These are phyloP conservation scores for Aramus guarauna DNA, from an alignment of 2,113 vertebrate genomes.

Conservation along the genomic window DNA sequence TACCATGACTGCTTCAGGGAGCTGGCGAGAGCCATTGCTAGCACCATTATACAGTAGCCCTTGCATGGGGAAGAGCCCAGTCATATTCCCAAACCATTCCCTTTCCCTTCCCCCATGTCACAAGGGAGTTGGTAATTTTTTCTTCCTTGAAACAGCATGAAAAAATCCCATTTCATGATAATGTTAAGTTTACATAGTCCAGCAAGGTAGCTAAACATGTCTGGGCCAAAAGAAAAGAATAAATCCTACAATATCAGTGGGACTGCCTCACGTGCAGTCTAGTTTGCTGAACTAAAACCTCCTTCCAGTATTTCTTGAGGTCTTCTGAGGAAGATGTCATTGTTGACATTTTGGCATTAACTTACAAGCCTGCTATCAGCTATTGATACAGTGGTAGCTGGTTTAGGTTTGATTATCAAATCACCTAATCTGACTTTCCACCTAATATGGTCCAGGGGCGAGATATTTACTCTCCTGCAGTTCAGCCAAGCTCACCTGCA, in stretches of 20 bases:
- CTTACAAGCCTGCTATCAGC: not conserved
- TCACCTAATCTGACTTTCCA: not conserved
- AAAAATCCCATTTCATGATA: not conserved
- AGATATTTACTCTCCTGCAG: not conserved
- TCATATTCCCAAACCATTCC: not conserved
- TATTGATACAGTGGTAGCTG: not conserved
- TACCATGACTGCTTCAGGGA: not conserved
- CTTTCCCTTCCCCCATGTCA: not conserved
- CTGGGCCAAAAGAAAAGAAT: not conserved
- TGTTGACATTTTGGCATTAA: not conserved
- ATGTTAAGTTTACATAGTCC: not conserved
- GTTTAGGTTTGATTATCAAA: not conserved
- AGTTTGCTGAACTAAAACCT: not conserved
- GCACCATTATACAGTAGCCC: not conserved
- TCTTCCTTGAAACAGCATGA: not conserved
- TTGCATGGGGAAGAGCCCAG: not conserved
- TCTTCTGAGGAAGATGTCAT: not conserved
- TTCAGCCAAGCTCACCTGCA: not conserved
- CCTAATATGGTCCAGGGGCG: not conserved
- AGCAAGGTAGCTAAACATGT: not conserved
- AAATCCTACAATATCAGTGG: not conserved
- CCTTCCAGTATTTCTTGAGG: not conserved
- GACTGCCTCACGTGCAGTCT: accelerated
- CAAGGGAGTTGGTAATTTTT: not conserved
- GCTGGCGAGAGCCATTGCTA: not conserved